phyloP scores from a whole-genome alignment of 2,888 invertebrate genomes.

The Euclidia mi region DNA sequence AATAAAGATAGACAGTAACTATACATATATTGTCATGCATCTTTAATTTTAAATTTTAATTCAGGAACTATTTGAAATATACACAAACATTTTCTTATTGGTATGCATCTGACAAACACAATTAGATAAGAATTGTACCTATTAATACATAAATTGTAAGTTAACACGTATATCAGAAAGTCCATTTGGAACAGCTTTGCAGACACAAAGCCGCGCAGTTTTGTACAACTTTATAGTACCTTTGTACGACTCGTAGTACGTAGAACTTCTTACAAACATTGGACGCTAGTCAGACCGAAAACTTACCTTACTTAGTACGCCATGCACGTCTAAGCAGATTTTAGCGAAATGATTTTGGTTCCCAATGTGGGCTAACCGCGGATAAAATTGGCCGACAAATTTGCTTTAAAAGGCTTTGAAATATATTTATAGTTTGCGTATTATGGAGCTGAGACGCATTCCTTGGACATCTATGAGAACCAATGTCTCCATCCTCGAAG shows the following conservation, averaged over 20 bases:
- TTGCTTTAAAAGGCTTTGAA: constrained; percentile 13
- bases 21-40: too few species aligned
- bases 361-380: constrained; percentile 32
- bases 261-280: constrained; percentile 77
- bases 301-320: constrained; percentile 72
- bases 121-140: background rate
- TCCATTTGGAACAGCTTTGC: constrained; percentile 50
- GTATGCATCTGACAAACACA: background rate
- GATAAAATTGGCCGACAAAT: constrained; percentile 24
- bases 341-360: constrained; percentile 62
- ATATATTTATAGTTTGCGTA: constrained; percentile 14
- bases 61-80: too few species aligned
- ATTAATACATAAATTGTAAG: too few species aligned
- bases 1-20: too few species aligned
- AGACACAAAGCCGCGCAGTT: constrained; percentile 65
- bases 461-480: background rate
- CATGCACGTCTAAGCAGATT: constrained; percentile 72
- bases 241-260: constrained; percentile 60
- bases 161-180: constrained; percentile 31
- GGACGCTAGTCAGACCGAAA: constrained; percentile 72
- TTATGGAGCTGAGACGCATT: constrained; percentile 6
- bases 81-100: too few species aligned
- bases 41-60: too few species aligned
- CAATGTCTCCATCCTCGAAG: too few species aligned
- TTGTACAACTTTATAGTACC: constrained; percentile 71